Evolutionary conservation across 2,113 vertebrate species (phyloP), one percentile per base, ranked within the genome.

Genomic region (Delphinapterus leucas): DNA sequence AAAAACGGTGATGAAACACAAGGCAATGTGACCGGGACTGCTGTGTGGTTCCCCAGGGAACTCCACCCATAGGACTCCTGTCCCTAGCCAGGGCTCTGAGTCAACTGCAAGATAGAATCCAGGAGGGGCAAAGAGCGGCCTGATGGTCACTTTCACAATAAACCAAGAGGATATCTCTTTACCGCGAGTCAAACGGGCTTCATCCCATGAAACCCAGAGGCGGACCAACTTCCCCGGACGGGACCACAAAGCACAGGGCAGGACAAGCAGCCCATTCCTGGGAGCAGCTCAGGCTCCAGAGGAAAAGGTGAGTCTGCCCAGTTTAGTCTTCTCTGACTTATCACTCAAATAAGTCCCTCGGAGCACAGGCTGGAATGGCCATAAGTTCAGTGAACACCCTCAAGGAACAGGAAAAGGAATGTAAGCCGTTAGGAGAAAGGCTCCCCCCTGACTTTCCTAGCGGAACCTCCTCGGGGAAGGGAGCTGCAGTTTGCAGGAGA

Each of bases 241-340:
- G 15, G 10, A 67, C 6, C 65, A 12, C 14, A 36, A 44, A 1
- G 38, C 25, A 28, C 33, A n/a, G 26, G 28, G 10, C 60, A 25
- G 21, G 15, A 2, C 15, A 31, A 41, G 23, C 5, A 77, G 55
- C 0, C 0, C 3, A 6, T 7, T 4, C 20, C 47, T 7, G 33
- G 11, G 28, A 73, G 11, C 5, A 31, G 7, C 8, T 38, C 26
- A 9, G 41, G 6, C 12, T 36, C 36, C n/a, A 80, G 25, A 18
- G 10, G 7, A 31, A 10, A 49, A 12, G 10, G 44, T 15, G 8
- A 53, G n/a, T 0, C 70, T 13, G 20, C 0, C 15, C 8, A 2
- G 8, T 6, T 25, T 20, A 60, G 17, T 14, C 77, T 63, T 90
- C 71, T 21, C 38, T 81, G 60, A 85, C 25, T 6, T 49, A n/a